Percentiles rank a stretch among this genome's conserved stretches.
These are phyloP conservation scores for Sebastes goodei DNA, from an alignment of 2,797 vertebrate genomes.

Conservation along the genomic window DNA sequence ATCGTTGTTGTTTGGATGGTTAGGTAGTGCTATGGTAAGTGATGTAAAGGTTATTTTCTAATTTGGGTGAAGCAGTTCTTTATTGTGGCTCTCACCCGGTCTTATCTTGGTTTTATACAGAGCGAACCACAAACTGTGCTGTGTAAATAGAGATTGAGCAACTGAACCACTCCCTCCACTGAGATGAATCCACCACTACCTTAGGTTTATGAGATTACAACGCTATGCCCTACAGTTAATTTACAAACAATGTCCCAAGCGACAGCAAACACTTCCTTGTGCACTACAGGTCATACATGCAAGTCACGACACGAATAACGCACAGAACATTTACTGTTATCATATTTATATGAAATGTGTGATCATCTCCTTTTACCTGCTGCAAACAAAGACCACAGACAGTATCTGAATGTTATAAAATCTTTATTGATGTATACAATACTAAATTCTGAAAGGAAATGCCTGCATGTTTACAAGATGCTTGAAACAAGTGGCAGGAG, in stretches of 20 bases:
- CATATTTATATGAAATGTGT: neutral
- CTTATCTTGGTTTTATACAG: neutral
- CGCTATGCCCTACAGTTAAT: neutral
- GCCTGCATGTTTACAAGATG: constrained; percentile 43
- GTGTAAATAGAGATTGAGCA: constrained; percentile 5
- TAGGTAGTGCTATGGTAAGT: too few species aligned
- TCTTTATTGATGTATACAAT: constrained; percentile 74
- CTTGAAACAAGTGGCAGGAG: constrained; percentile 20
- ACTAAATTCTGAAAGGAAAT: constrained; percentile 44
- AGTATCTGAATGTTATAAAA: constrained; percentile 43
- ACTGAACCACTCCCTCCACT: neutral
- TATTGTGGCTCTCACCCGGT: neutral
- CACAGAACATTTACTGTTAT: neutral
- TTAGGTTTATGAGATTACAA: neutral
- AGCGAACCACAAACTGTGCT: neutral
- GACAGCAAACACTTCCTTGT: neutral
- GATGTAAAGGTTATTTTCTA: neutral
- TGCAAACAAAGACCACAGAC: constrained; percentile 15
- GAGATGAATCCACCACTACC: neutral
- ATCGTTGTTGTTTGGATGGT: neutral
- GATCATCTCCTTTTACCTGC: neutral
- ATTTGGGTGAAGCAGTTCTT: neutral
- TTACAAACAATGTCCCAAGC: neutral
- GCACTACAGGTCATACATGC: neutral
- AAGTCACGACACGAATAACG: neutral